Base-by-base conservation (phyloP, 2,113 vertebrate genomes). In the Eulacestoma nigropectus region DNA sequence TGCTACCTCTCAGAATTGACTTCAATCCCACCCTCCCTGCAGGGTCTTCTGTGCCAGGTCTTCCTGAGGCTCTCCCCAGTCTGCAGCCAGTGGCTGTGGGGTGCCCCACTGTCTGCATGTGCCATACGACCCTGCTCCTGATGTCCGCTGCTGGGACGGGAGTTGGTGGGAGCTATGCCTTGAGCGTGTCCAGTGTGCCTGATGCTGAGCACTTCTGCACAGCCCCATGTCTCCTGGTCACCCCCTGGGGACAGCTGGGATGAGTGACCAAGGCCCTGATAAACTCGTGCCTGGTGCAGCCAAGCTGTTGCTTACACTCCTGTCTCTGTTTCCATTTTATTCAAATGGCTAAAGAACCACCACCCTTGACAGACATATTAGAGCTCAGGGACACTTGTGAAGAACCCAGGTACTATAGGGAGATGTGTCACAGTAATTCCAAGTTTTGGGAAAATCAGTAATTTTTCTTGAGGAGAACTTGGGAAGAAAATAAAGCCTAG, bases 141-240 rank as follows among this genome's bases (percentile, higher is more conserved):
- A 33, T 42, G 49, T 10, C 27, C 0, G 0, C 27, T 59, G 35
- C 82, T 68, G 67, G 21, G 12, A 8, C 52, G 32, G 22, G 26
- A 79, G 13, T 2, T 22, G 33, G 27, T 16, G 62, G 55, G n/a
- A 56, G 25, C 23, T 79, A 42, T 92, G 25, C 33, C 56, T 63
- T 0, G 0, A 79, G 35, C n/a, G 15, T 26, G 10, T 17, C 47
- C 35, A 12, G 8, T 30, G 23, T 2, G 2, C 62, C 65, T 72
- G 53, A 17, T 33, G 42, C 30, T 26, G 37, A 93, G 19, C 37
- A 14, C 55, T n/a, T 11, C 37, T 37, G 47, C 60, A 52, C n/a
- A 64, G 35, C 23, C 47, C 12, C n/a, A 9, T n/a, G 14, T 30
- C 30, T 85, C 19, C 32, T 76, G 57, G 49, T 26, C 62, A 83